Evolutionary conservation across 2,113 vertebrate species (phyloP).

Genomic region (Plotosus lineatus): DNA sequence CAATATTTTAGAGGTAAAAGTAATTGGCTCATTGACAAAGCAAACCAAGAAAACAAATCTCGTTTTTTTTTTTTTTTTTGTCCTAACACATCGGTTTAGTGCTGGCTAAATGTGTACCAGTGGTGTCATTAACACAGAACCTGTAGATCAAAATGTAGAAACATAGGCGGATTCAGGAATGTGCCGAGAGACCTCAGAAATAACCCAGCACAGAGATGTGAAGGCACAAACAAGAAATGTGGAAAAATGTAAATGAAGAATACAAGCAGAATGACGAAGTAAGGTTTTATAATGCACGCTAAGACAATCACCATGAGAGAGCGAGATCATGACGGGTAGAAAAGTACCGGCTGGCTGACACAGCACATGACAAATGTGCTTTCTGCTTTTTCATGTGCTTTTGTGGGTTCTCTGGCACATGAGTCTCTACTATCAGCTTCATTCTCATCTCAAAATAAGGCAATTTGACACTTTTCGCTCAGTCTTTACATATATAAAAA

Average conservation of each 20-base stretch:
- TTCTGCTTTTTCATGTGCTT: conserved; percentile 4
- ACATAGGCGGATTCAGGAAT: not conserved
- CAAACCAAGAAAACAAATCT: not conserved
- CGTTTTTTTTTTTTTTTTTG: too few relatives aligned
- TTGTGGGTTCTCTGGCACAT: not conserved
- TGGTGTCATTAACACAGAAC: not conserved
- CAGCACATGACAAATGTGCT: conserved; percentile 23
- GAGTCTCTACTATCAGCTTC: not conserved
- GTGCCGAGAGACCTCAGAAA: not conserved
- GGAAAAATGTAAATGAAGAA: conserved; percentile 6
- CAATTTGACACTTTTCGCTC: not conserved
- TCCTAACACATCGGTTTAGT: too few relatives aligned
- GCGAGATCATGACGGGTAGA: not conserved
- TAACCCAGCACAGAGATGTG: not conserved
- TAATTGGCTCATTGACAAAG: not conserved
- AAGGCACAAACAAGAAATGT: not conserved
- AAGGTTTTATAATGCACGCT: conserved; percentile 5
- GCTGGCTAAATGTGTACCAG: too few relatives aligned
- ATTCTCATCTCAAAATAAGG: not conserved
- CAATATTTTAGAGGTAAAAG: not conserved
- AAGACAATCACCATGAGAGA: conserved; percentile 21
- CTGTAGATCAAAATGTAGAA: not conserved
- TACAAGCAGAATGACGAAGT: conserved; percentile 17
- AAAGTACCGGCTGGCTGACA: conserved; percentile 24
- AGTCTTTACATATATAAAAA: too few relatives aligned